A percentile compares a stretch with the other conserved stretches of the same genome.
Conservation (phyloP, 1,140 invertebrate species). For the Trachymyrmex septentrionalis region DNA sequence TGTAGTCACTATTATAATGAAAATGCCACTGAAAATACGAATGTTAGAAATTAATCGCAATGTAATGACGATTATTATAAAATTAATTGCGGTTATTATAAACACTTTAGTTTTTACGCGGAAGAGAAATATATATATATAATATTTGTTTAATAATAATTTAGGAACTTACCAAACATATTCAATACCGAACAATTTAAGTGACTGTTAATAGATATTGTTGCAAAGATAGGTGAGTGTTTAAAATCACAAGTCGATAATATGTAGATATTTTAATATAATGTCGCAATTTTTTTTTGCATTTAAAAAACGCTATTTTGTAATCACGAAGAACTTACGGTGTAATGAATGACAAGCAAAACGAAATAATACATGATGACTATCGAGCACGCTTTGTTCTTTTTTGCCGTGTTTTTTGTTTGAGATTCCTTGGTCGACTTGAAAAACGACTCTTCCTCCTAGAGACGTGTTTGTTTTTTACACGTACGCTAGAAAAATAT, state of each 20-base stretch:
- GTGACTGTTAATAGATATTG: background rate
- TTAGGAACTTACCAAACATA: too few species aligned
- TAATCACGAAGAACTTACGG: background rate
- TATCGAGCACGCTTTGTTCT: background rate
- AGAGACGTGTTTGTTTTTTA: background rate
- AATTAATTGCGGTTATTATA: background rate
- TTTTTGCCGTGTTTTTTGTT: background rate
- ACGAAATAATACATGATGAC: background rate
- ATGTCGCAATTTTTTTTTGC: background rate
- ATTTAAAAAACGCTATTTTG: background rate
- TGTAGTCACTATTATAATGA: background rate
- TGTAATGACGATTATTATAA: too few species aligned
- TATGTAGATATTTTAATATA: background rate
- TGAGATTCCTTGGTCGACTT: background rate
- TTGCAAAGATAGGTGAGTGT: background rate
- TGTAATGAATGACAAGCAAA: slow-evolving; percentile 13
- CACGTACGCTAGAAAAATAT: background rate
- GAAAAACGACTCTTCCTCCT: background rate
- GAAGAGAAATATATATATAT: background rate
- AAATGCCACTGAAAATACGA: background rate
- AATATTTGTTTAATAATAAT: slow-evolving; percentile 8
- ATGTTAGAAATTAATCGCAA: background rate
- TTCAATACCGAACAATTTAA: background rate
- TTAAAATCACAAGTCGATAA: background rate
- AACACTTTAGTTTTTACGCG: background rate